Evolutionary conservation across 2,113 vertebrate species (phyloP).

Genomic region (Emberiza fucata): DNA sequence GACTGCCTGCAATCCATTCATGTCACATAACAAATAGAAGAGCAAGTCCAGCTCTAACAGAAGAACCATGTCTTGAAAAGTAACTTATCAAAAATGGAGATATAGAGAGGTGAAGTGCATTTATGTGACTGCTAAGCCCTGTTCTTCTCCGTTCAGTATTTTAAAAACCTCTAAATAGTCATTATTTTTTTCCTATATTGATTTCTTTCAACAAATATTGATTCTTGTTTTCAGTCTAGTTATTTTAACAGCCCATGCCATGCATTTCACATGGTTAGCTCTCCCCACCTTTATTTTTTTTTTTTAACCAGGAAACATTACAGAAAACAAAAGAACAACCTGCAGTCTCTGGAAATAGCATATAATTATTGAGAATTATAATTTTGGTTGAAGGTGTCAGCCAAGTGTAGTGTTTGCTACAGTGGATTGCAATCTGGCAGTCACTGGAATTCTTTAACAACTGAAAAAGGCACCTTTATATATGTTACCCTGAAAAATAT

Average conservation of each 20-base stretch:
- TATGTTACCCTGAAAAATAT: neutral
- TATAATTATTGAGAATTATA: neutral
- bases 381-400: constrained; percentile 4
- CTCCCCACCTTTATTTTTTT: neutral
- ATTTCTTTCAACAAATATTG: neutral
- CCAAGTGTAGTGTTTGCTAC: neutral
- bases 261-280: neutral
- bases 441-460: neutral
- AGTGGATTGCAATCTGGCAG: neutral
- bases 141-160: neutral
- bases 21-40: neutral
- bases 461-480: neutral
- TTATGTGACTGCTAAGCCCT: neutral
- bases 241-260: neutral
- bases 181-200: neutral
- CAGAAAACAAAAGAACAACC: neutral
- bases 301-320: neutral
- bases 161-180: neutral
- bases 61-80: neutral
- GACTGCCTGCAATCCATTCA: neutral
- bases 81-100: neutral
- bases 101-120: neutral
- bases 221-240: neutral
- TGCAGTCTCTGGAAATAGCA: neutral
- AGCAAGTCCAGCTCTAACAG: neutral